phyloP scores from a whole-genome alignment of 2,113 vertebrate species.

The Ardeotis arabs region DNA sequence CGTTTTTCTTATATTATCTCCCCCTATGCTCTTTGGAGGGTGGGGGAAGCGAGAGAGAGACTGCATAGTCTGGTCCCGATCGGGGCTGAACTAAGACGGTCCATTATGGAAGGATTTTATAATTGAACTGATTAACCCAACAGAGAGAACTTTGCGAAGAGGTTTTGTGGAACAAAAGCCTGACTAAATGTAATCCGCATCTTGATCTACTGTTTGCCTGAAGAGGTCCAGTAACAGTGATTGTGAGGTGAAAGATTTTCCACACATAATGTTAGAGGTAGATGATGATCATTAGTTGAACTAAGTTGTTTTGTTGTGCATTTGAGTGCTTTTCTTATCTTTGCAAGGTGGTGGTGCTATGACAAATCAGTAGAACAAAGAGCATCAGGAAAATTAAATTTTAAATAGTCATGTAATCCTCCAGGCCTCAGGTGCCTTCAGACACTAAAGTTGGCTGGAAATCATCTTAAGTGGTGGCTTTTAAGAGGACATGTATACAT shows the following conservation, averaged over 20 bases:
- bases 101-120: not conserved
- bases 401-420: not conserved
- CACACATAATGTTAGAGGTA: not conserved
- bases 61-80: too few relatives aligned
- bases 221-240: not conserved
- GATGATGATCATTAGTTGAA: not conserved
- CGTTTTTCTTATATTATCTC: too few relatives aligned
- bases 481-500: not conserved
- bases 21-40: too few relatives aligned
- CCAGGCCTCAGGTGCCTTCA: not conserved
- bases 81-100: too few relatives aligned
- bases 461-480: not conserved
- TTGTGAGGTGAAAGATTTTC: slow-evolving; percentile 3
- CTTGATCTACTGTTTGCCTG: not conserved
- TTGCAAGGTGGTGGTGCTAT: not conserved
- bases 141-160: not conserved
- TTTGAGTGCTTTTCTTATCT: not conserved
- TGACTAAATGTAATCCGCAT: not conserved
- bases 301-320: not conserved
- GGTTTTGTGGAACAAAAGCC: not conserved
- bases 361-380: not conserved
- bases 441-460: not conserved
- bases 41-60: too few relatives aligned
- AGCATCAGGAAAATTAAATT: slow-evolving; percentile 22
- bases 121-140: not conserved